Conservation (phyloP, 2,888 invertebrate species). For the Limnephilus rhombicus region DNA sequence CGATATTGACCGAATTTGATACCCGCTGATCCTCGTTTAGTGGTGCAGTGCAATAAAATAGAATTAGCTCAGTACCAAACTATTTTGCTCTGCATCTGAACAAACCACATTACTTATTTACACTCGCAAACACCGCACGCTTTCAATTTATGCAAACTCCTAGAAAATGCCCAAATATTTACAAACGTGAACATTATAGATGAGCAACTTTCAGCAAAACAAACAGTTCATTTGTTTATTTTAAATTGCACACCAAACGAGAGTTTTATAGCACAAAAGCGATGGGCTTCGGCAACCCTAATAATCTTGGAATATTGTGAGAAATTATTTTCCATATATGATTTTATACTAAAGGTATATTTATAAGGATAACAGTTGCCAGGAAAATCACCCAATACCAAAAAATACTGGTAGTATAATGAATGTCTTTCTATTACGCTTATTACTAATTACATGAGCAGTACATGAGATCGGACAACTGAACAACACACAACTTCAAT, state of each 20-base stretch:
- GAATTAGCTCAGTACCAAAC: background rate
- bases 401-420: no score
- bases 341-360: no score
- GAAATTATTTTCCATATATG: background rate
- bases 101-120: background rate
- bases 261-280: background rate
- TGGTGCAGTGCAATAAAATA: no score
- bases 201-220: background rate
- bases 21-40: no score
- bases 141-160: background rate
- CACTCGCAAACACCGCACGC: background rate
- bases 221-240: background rate
- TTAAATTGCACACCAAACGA: background rate
- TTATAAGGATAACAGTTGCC: no score
- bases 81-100: background rate
- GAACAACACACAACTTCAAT: no score
- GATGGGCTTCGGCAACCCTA: background rate
- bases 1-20: no score
- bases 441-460: no score
- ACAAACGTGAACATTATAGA: background rate
- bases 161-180: background rate
- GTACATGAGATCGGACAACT: no score
- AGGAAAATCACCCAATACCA: no score
- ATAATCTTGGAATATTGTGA: background rate
- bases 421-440: no score